These are phyloP conservation scores for Habrosyne pyritoides DNA, from an alignment of 2,888 invertebrate species.

Conservation along the genomic window DNA sequence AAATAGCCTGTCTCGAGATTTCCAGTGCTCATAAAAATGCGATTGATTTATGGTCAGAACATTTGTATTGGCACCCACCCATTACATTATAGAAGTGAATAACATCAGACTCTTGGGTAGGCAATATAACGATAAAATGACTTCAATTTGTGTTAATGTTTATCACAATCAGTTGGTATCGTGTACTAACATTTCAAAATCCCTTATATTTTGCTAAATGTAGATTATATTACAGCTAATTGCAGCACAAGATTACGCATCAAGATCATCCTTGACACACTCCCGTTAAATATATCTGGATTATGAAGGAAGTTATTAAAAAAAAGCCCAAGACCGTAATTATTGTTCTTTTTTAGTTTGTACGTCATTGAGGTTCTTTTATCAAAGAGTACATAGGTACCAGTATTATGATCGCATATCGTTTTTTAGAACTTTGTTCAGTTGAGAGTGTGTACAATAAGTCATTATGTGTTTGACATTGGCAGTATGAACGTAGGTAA, in stretches of 20 bases:
- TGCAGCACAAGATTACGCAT: not conserved
- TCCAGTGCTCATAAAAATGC: conserved; percentile 68
- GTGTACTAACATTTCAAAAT: not conserved
- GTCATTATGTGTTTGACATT: too few relatives aligned
- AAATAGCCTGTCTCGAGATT: conserved; percentile 60
- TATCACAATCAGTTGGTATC: not conserved
- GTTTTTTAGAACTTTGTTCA: too few relatives aligned
- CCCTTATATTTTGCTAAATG: not conserved
- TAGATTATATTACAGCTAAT: conserved; percentile 2
- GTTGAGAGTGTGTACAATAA: too few relatives aligned
- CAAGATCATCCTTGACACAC: conserved; percentile 3
- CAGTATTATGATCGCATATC: too few relatives aligned
- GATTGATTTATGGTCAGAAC: conserved; percentile 64
- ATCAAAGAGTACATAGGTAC: too few relatives aligned
- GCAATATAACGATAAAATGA: conserved; percentile 1
- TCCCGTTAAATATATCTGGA: conserved; percentile 2
- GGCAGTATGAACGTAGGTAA: too few relatives aligned
- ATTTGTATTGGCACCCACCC: conserved; percentile 63
- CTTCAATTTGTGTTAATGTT: conserved; percentile 1
- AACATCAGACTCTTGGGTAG: conserved; percentile 30
- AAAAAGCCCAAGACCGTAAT: not conserved
- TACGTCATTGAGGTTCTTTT: too few relatives aligned
- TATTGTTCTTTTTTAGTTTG: too few relatives aligned
- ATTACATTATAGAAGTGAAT: conserved; percentile 52
- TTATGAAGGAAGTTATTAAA: not conserved